These are phyloP conservation scores for Lasaia peninsularis DNA, from an alignment of 1,140 invertebrate species.

Conservation along the genomic window DNA sequence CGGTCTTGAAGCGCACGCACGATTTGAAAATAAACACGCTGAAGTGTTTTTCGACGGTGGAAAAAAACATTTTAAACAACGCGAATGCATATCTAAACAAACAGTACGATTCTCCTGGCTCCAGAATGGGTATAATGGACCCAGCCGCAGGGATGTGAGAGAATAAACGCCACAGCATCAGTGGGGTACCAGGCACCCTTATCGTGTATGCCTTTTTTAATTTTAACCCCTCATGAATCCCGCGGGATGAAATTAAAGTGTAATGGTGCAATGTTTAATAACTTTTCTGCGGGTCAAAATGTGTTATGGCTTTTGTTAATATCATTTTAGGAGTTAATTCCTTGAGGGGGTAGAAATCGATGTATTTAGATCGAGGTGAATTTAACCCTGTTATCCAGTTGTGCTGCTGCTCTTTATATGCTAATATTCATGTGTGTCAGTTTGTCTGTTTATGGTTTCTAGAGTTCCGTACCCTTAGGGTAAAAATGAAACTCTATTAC, in stretches of 20 bases:
- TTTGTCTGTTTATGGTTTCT: too few relatives aligned
- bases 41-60: slow-evolving; percentile 44
- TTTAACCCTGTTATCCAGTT: too few relatives aligned
- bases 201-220: slow-evolving; percentile 37
- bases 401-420: too few relatives aligned
- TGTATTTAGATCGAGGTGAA: background rate
- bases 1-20: slow-evolving; percentile 42
- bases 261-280: slow-evolving; percentile 74
- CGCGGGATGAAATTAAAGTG: slow-evolving; percentile 69
- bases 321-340: slow-evolving; percentile 64
- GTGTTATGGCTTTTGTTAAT: slow-evolving; percentile 66
- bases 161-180: slow-evolving; percentile 50
- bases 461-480: too few relatives aligned
- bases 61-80: slow-evolving; percentile 49
- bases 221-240: slow-evolving; percentile 55
- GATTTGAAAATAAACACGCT: slow-evolving; percentile 61
- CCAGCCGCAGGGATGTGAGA: slow-evolving; percentile 25
- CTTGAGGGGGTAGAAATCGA: slow-evolving; percentile 39
- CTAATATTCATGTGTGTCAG: too few relatives aligned
- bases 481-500: too few relatives aligned
- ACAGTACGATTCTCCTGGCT: slow-evolving; percentile 24
- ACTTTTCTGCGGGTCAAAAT: slow-evolving; percentile 66
- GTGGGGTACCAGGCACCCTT: slow-evolving; percentile 36
- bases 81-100: slow-evolving; percentile 37
- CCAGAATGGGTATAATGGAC: slow-evolving; percentile 18